Percentiles rank a stretch among this genome's conserved stretches.
phyloP scores from a whole-genome alignment of 2,888 invertebrate species.

The Meta bourneti region DNA sequence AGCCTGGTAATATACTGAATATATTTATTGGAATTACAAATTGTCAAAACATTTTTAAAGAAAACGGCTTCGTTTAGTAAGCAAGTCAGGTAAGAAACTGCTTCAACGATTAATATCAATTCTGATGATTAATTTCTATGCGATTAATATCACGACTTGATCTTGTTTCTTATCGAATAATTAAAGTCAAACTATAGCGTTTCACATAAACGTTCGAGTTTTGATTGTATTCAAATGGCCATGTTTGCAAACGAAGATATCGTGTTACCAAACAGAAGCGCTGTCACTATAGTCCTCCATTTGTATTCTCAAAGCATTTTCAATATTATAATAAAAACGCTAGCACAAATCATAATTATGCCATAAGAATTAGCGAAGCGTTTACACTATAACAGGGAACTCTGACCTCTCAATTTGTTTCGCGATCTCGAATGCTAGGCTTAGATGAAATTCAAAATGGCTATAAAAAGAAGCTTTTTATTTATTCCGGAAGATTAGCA shows the following conservation, averaged over 20 bases:
- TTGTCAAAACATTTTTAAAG: neutral
- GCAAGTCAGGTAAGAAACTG: neutral
- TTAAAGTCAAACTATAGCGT: neutral
- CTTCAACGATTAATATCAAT: neutral
- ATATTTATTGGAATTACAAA: neutral
- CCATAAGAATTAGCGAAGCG: conserved; percentile 34
- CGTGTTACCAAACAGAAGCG: neutral
- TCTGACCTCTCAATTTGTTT: conserved; percentile 52
- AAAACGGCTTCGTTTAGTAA: neutral
- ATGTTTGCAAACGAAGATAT: neutral
- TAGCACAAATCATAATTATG: conserved; percentile 43
- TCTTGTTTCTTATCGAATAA: neutral
- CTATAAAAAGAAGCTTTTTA: neutral
- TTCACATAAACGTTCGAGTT: neutral
- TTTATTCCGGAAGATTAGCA: conserved; percentile 10
- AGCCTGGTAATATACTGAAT: neutral
- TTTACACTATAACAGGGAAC: conserved; percentile 24
- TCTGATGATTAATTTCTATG: neutral
- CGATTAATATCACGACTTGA: neutral
- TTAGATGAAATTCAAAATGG: neutral
- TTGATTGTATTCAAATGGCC: neutral
- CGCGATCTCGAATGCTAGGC: neutral
- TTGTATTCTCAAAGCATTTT: conserved; percentile 36
- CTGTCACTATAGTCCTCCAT: neutral
- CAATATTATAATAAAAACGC: conserved; percentile 7